Conservation (phyloP, 2,888 invertebrate species). For the Osedax fenrisi region DNA sequence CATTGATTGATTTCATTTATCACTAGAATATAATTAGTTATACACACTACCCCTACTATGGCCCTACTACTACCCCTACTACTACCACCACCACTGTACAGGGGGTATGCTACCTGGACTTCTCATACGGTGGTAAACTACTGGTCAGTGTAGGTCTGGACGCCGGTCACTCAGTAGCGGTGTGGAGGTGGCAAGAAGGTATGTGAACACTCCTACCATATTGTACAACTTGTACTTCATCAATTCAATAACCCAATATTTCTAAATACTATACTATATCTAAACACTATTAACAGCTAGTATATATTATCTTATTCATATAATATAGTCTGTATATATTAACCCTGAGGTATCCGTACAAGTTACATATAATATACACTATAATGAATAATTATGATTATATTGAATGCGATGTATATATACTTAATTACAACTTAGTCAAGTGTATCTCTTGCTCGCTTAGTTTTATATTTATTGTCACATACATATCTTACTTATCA, state of each 20-base stretch:
- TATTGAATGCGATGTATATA: too few species aligned
- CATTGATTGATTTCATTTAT: too few species aligned
- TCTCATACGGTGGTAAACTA: conserved; percentile 50
- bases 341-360: neutral
- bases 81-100: too few species aligned
- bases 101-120: conserved; percentile 49
- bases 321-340: neutral
- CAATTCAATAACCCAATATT: too few species aligned
- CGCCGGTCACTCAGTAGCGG: conserved; percentile 44
- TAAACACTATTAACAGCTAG: too few species aligned
- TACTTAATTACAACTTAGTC: too few species aligned
- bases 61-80: neutral
- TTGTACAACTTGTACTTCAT: too few species aligned
- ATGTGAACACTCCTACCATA: conserved; percentile 1
- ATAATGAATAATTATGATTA: too few species aligned
- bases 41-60: conserved; percentile 36
- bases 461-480: neutral
- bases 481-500: neutral
- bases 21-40: too few species aligned
- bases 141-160: conserved; percentile 48
- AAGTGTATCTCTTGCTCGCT: neutral
- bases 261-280: too few species aligned
- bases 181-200: conserved; percentile 52
- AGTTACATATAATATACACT: neutral
- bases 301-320: neutral